Conservation (phyloP, 2,888 invertebrate genomes). For the Drosophila fungiperda region DNA sequence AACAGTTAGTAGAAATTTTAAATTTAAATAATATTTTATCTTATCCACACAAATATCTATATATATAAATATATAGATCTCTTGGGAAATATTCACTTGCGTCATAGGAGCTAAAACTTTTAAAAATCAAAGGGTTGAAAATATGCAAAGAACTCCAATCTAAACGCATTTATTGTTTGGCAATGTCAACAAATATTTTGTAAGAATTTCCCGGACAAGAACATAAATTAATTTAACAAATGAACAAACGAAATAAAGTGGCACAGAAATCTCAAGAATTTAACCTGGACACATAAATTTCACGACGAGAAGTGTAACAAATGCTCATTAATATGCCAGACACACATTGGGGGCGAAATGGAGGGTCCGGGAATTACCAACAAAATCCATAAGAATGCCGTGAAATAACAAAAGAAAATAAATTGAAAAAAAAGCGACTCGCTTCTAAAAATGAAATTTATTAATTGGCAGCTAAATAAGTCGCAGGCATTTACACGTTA, state of each 20-base stretch:
- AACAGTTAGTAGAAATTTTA: background rate
- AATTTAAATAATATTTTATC: background rate
- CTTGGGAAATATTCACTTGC: slow-evolving; percentile 15
- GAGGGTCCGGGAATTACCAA: background rate
- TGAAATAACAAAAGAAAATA: slow-evolving; percentile 32
- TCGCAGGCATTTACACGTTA: slow-evolving; percentile 78
- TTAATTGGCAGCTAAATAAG: slow-evolving; percentile 82
- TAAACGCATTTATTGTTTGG: slow-evolving; percentile 21
- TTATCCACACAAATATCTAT: background rate
- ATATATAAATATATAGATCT: background rate
- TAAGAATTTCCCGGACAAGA: slow-evolving; percentile 39
- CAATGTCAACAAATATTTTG: slow-evolving; percentile 49
- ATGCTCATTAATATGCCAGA: slow-evolving; percentile 79
- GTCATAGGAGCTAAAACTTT: slow-evolving; percentile 7
- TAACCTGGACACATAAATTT: slow-evolving; percentile 78
- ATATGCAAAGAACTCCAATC: slow-evolving; percentile 3
- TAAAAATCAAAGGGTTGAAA: slow-evolving; percentile 39
- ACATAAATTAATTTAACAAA: slow-evolving; percentile 75
- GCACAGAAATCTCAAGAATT: slow-evolving; percentile 69
- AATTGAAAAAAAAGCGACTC: slow-evolving; percentile 31
- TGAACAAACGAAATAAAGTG: slow-evolving; percentile 61
- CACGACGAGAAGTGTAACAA: slow-evolving; percentile 61
- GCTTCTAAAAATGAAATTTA: slow-evolving; percentile 70
- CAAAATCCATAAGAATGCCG: slow-evolving; percentile 28
- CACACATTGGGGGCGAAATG: slow-evolving; percentile 42